These are phyloP conservation scores for Meiosimyza platycephala DNA, from an alignment of 2,888 invertebrate species.

Conservation along the genomic window DNA sequence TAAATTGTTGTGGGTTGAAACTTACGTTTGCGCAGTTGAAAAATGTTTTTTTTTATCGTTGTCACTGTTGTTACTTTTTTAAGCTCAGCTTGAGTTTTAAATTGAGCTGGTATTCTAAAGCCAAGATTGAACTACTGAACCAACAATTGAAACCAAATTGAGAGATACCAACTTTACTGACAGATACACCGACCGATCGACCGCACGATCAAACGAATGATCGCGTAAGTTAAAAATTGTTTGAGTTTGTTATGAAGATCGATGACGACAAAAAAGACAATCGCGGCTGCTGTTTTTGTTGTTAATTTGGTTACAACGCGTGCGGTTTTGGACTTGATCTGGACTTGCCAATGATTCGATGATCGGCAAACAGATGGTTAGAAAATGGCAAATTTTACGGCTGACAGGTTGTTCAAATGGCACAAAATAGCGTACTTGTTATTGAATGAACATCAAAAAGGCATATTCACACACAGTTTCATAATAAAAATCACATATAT, in stretches of 20 bases:
- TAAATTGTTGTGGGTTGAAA: constrained; percentile 27
- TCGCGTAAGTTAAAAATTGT: constrained; percentile 17
- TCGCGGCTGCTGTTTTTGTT: neutral
- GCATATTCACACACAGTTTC: no score
- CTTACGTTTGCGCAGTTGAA: constrained; percentile 24
- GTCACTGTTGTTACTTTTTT: constrained; percentile 13
- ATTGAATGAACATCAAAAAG: neutral
- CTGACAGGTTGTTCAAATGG: constrained; percentile 11
- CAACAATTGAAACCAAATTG: neutral
- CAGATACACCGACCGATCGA: constrained; percentile 9
- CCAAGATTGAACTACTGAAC: constrained; percentile 16
- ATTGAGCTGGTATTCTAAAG: constrained; percentile 14
- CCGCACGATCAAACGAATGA: neutral
- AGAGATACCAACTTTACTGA: constrained; percentile 2
- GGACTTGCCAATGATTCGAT: constrained; percentile 20
- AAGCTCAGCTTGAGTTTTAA: neutral
- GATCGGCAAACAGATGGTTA: constrained; percentile 30
- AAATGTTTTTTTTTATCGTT: neutral
- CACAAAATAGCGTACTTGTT: neutral
- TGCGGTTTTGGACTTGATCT: neutral
- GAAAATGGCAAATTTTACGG: constrained; percentile 29
- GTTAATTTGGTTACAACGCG: neutral
- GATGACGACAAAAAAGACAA: constrained; percentile 11
- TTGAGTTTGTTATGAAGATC: constrained; percentile 29
- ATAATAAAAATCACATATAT: no score